Base-by-base conservation (phyloP, 2,888 invertebrate species). In the Sinohyriopsis cumingii region DNA sequence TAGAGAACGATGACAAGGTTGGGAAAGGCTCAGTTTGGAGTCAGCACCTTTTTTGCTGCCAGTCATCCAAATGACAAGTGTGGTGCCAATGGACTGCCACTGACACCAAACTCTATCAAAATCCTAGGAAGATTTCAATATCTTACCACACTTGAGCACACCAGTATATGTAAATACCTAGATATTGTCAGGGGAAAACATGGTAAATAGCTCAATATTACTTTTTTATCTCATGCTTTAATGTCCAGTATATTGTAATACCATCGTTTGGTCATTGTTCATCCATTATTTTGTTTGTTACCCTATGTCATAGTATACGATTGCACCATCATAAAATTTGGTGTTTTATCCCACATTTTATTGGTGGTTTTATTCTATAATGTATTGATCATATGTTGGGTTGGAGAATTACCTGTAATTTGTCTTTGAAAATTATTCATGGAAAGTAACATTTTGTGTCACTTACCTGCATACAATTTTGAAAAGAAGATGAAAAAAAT, bases 81-180 rank as follows among this genome's bases (percentile, higher is more conserved):
- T 90, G 98, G 98, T 18, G 96, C 95, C 80, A 99, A 99, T 91
- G 98, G 99, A 1, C 91, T 99, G 63, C 99, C 99, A 0, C 91
- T 98, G 25, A 98, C 98, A 1, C 98, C 98, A 3, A 98, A 98
- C 91, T 97, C 98, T 0, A 96, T 98, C 75, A 95, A 96, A 69
- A 97, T 99, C 86, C 92, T 96, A 69, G 98, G 98, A 12, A 93
- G 94, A 85, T 95, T 97, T 45, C 97, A 97, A 88, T 92, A 93
- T 73, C 91, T 98, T 22, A 94, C 95, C 87, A 94, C 93, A 0
- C 62, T 89, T 18, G 92, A 93, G 72, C 96, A 97, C 90, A 93
- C 93, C 0, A 93, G 95, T 91, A 91, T 99, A 65, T 96, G 96
- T 85, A 93, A 94, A 72, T 98, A 98, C 91, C 91, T 99, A 60